Evolutionary conservation across 2,797 vertebrate genomes (phyloP), one percentile per base, ranked within the genome.

Genomic region (Scomberomorus guttatus): DNA sequence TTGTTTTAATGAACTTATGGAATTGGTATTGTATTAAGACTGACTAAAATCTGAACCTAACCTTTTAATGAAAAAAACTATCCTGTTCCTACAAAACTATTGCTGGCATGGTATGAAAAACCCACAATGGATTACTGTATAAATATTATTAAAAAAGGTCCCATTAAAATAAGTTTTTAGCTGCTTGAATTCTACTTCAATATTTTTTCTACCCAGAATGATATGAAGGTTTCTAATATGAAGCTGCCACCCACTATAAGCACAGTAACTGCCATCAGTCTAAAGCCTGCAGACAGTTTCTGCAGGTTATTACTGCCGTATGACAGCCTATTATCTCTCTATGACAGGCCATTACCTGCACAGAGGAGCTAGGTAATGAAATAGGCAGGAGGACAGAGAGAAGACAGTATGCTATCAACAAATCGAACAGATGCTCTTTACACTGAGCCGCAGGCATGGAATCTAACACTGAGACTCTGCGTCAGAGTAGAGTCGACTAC

Each of bases 301-400:
- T 86, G 65, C 80, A 77, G 88, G 87, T 94, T 90, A 92, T 93
- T 94, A 86, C 89, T 68, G 72, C 79, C 37, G 58, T 86, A 87
- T 88, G 92, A 90, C 87, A 90, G 83, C 84, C 84, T 90, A 92
- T 93, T 93, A 92, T 90, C 88, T 84, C 83, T 85, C 84, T 79
- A 88, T 90, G 91, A 92, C 92, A 94, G 89, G 82, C 83, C 89
- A 92, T 94, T 93, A 91, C 87, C 90, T 87, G 82, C 89, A 85
- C 83, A 90, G 75, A 86, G 85, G 84, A 86, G 89, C 83, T 29
- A 69, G 75, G 77, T 90, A 92, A 93, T 92, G 89, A 90, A 91
- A 92, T 48, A 89, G 85, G 81, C 72, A 79, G 71, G 78, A 80
- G 81, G 90, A 87, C 87, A 79, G 86, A 73, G 85, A 72, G 83